Evolutionary conservation across 1,140 invertebrate species (phyloP), one percentile per base, ranked within the genome.

Genomic region (Drosophila repletoides): DNA sequence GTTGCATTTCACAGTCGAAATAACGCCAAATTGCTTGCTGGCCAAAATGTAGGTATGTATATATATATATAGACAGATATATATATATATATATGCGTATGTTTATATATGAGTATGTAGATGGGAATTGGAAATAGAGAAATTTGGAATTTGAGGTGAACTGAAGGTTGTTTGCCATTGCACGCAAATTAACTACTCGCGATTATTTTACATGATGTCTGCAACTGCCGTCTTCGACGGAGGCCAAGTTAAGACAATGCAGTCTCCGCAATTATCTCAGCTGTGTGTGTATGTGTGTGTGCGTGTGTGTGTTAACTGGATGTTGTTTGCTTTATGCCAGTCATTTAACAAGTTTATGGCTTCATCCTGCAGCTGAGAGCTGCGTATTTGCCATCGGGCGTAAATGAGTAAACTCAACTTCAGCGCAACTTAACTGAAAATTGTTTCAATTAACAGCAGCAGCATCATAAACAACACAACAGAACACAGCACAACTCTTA

Each of bases 401-500:
- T 31, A 61, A 61, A 68, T 68, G 45, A 53, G 53, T 53, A 66
- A 69, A 56, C 64, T 73, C 70, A 69, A 56, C 64, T 73, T 73
- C 14, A 55, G 48, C 65, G 51, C 53, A 56, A 71, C 55, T 52
- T 63, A 56, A 58, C 60, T 74, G 65, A 58, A 77, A 84, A 67
- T 73, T 83, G 79, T 72, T 64, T 84, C 79, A 83, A 83, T 83
- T 83, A 84, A 68, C 48, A 63, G 48, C 59, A 63, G 48, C 59
- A 34, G 58, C 36, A 53, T 46, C 58, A 61, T 61, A 43, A 68
- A 61, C 46, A 68, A 29, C 26, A 26, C 52, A 46, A 38, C 40
- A 14, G 2, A 21, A 22, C n/a, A 22, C 9, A 3, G n/a, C 22
- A 6, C 9, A 5, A 26, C 14, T 34, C 9, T 29, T 71, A 40